phyloP scores from a whole-genome alignment of 1,140 invertebrate species.

The Aphelenchoides besseyi region DNA sequence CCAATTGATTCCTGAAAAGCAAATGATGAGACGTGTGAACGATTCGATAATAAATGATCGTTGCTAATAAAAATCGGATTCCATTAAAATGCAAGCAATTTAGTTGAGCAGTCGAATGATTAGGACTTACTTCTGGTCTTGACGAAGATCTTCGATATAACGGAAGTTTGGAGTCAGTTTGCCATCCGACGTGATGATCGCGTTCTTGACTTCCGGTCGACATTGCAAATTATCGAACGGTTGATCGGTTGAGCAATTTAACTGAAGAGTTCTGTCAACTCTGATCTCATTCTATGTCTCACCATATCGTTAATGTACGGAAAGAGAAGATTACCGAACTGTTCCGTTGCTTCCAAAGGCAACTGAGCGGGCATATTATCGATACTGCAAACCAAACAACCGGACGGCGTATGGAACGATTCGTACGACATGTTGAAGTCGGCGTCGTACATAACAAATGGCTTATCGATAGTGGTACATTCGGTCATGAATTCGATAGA shows the following conservation, averaged over 20 bases:
- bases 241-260: constrained; percentile 66
- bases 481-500: constrained; percentile 99
- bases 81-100: constrained; percentile 76
- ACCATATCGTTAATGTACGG: constrained; percentile 83
- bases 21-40: background rate
- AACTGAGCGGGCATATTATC: constrained; percentile 99
- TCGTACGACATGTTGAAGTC: constrained; percentile 93
- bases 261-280: constrained; percentile 64
- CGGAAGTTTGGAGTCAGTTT: background rate
- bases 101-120: background rate
- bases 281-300: too few relatives aligned
- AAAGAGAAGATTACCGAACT: constrained; percentile 85
- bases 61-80: constrained; percentile 96
- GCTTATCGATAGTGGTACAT: constrained; percentile 96
- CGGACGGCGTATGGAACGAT: constrained; percentile 68
- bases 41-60: constrained; percentile 80
- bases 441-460: constrained; percentile 95
- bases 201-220: constrained; percentile 36
- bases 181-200: constrained; percentile 1
- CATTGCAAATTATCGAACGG: constrained; percentile 40
- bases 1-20: background rate
- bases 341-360: constrained; percentile 89
- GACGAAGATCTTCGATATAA: constrained; percentile 78
- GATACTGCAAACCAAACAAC: constrained; percentile 93
- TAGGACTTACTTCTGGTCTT: constrained; percentile 64